Evolutionary conservation across 2,797 vertebrate genomes (phyloP), one percentile per base, ranked within the genome.

Genomic region (Aldrovandia affinis): DNA sequence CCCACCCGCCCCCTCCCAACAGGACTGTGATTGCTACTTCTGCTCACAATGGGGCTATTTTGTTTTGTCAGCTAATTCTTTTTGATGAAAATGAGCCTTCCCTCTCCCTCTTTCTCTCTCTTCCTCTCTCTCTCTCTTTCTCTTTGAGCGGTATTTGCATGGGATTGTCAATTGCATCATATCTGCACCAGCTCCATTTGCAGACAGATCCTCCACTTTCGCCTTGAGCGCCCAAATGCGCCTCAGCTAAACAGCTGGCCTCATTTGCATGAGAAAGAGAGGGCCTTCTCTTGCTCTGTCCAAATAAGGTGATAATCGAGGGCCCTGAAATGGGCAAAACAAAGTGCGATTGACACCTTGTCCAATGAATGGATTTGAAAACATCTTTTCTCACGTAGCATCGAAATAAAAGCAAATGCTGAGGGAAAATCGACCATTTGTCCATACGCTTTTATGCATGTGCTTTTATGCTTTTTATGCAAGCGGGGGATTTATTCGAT

Each of bases 11-110:
- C 75, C 25, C 81, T 70, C 39, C 81, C 78, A 44, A 81, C 86
- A 30, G 81, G 81, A 39, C 78, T 68, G 83, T 89, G 92, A 83
- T 84, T 86, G 87, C 92, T 92, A 91, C 94, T 96, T 96, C 96
- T 94, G 94, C 86, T 95, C 92, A 94, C 92, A 90, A 90, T 82
- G 75, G 90, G 88, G 94, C 87, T 95, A 93, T 95, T 94, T 94
- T 93, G 89, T 89, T 94, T 91, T 90, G 92, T 95, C 95, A 95
- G 92, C 95, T 95, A 92, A 95, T 96, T 96, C 94, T 95, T 95
- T 77, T 88, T 91, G 90, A 93, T 92, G 90, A 88, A 91, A 94
- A 94, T 90, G 93, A 94, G 90, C 90, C 91, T 86, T 90, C 90
- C 87, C 90, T 91, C 94, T 92, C 36, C 63, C 78, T 80, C 52